Evolutionary conservation across 1,140 invertebrate genomes (phyloP).

Genomic region (Drosophila lini): DNA sequence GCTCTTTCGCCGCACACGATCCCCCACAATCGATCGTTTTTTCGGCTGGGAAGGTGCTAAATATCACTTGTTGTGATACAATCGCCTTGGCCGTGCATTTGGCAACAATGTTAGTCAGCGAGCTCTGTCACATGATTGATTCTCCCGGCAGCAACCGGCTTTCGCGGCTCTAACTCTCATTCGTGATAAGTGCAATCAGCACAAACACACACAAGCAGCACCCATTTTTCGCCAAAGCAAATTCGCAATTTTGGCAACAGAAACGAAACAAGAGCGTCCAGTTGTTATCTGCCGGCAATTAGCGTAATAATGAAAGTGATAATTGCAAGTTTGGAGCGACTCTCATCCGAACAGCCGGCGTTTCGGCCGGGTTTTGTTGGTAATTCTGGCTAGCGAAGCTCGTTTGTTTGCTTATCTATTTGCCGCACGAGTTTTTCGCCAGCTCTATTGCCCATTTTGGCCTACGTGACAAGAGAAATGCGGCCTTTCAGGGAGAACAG

Average conservation of each 20-base stretch:
- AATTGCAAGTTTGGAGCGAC: constrained; percentile 63
- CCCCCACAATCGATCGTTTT: constrained; percentile 1
- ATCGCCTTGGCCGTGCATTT: constrained; percentile 51
- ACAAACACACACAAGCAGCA: constrained; percentile 1
- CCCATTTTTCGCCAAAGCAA: constrained; percentile 8
- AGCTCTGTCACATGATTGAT: constrained; percentile 64
- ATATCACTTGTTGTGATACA: constrained; percentile 9
- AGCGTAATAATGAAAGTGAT: constrained; percentile 73
- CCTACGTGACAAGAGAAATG: constrained; percentile 70
- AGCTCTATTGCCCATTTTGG: constrained; percentile 44
- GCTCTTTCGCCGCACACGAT: constrained; percentile 5
- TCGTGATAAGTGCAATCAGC: constrained; percentile 71
- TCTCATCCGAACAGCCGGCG: constrained; percentile 36
- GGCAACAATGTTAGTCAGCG: constrained; percentile 28
- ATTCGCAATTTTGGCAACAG: constrained; percentile 55
- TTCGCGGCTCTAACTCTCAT: constrained; percentile 46
- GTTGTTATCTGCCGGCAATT: constrained; percentile 67
- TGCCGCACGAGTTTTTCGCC: constrained; percentile 48
- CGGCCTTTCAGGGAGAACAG: neutral
- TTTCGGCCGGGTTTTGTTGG: constrained; percentile 34
- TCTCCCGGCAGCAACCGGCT: constrained; percentile 50
- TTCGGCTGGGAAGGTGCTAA: constrained; percentile 29
- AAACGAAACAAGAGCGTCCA: constrained; percentile 13
- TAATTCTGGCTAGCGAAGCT: constrained; percentile 30
- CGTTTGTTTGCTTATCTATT: constrained; percentile 77